A percentile compares a stretch with the other conserved stretches of the same genome.
Conservation (phyloP, 92 coral and sea anemone species). For the Parazoanthus atlanticus region DNA sequence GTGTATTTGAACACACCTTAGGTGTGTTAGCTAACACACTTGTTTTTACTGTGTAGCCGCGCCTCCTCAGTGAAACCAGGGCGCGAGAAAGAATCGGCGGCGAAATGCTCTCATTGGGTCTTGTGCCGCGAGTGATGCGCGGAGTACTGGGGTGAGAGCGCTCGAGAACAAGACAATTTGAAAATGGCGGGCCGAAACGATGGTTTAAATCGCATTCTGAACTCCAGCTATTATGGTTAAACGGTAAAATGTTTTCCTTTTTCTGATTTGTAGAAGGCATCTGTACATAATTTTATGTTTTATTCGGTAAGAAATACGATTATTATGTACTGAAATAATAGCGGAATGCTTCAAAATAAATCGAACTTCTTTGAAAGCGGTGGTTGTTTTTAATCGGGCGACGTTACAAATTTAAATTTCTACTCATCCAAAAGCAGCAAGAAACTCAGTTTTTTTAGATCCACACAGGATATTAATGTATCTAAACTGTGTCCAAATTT, state of each 20-base stretch:
- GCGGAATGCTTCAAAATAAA: constrained; percentile 6
- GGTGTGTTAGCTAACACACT: too few relatives aligned
- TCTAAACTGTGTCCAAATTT: constrained; percentile 4
- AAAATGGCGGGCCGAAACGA: constrained; percentile 18
- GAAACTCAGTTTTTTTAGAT: background rate
- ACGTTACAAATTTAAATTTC: background rate
- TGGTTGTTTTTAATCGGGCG: constrained; percentile 6
- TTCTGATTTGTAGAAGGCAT: constrained; percentile 6
- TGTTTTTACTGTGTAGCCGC: too few relatives aligned
- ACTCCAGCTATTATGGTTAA: constrained; percentile 8
- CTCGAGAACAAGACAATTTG: background rate
- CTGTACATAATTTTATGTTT: background rate
- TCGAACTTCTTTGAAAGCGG: constrained; percentile 15
- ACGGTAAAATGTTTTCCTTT: constrained; percentile 10
- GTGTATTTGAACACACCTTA: too few relatives aligned
- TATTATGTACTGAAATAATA: background rate
- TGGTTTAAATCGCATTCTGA: background rate
- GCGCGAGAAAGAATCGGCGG: constrained; percentile 8
- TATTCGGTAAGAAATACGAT: background rate
- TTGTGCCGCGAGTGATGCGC: constrained; percentile 10
- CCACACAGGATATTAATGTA: constrained; percentile 2
- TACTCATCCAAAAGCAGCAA: constrained; percentile 19
- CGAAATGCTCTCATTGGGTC: too few relatives aligned
- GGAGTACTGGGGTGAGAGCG: constrained; percentile 26
- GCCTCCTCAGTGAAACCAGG: too few relatives aligned